A percentile compares a stretch with the other conserved stretches of the same genome.
Conservation (phyloP, 2,888 invertebrate species). For the Toxonevra muliebris region DNA sequence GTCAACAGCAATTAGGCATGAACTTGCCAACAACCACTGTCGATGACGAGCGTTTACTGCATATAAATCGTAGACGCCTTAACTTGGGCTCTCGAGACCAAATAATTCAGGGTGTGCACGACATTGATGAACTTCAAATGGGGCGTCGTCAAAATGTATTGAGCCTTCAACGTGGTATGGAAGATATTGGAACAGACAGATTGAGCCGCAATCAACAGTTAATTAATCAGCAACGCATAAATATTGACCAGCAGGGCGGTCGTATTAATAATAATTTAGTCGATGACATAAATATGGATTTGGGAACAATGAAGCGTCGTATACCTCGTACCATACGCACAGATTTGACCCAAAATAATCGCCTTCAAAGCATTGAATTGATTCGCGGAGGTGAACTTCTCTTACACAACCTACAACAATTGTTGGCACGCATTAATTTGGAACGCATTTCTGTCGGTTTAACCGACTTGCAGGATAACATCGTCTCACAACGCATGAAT, state of each 20-base stretch:
- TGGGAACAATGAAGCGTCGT: constrained; percentile 33
- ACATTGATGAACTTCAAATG: not conserved
- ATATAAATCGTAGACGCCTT: constrained; percentile 45
- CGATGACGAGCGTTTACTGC: constrained; percentile 46
- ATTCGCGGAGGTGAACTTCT: constrained; percentile 70
- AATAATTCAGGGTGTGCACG: not conserved
- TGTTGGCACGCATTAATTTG: constrained; percentile 77
- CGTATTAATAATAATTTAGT: not conserved
- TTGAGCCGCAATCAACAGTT: not conserved
- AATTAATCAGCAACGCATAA: not conserved
- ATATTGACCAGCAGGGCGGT: not conserved
- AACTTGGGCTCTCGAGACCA: constrained; percentile 19
- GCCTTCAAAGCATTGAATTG: not conserved
- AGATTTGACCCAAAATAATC: not conserved
- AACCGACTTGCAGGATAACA: constrained; percentile 64
- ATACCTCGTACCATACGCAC: constrained; percentile 44
- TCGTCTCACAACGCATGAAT: constrained; percentile 69
- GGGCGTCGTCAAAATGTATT: not conserved
- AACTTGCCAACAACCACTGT: constrained; percentile 37
- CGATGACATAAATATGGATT: constrained; percentile 5
- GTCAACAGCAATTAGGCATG: not conserved
- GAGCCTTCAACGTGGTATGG: constrained; percentile 2
- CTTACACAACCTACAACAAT: constrained; percentile 74
- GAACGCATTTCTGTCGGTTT: constrained; percentile 74
- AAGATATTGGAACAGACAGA: constrained; percentile 13